Conservation (phyloP, 2,113 vertebrate genomes). For the Arizona elegans region DNA sequence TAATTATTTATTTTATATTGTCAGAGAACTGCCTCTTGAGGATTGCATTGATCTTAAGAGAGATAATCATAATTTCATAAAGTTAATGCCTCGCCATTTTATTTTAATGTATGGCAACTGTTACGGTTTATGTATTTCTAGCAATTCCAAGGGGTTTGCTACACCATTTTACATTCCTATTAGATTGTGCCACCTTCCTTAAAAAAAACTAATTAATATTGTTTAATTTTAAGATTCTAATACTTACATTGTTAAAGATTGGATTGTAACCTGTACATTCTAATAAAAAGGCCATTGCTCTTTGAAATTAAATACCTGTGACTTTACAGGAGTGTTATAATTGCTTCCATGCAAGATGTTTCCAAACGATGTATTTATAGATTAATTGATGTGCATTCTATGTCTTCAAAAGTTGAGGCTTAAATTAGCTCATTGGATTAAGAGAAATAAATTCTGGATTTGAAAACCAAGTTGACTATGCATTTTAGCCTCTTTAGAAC, state of each 20-base stretch:
- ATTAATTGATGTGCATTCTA: background rate
- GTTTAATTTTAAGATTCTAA: background rate
- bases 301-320: background rate
- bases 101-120: slow-evolving; percentile 1
- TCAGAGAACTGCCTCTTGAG: slow-evolving; percentile 55
- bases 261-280: background rate
- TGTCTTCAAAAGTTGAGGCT: background rate
- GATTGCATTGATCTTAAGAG: slow-evolving; percentile 60
- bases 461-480: background rate
- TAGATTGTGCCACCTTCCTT: slow-evolving; percentile 21
- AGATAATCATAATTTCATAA: slow-evolving; percentile 53
- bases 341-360: background rate
- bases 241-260: background rate
- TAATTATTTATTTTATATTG: slow-evolving; percentile 63
- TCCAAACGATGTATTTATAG: background rate
- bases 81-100: slow-evolving; percentile 9
- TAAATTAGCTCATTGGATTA: slow-evolving; percentile 1
- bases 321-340: background rate
- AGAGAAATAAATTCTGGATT: background rate
- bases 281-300: background rate
- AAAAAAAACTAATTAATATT: background rate
- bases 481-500: background rate
- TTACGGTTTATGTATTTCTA: background rate
- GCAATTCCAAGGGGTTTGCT: slow-evolving; percentile 17
- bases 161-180: background rate